Conservation (phyloP, 2,888 invertebrate genomes). For the Thecophora atra region DNA sequence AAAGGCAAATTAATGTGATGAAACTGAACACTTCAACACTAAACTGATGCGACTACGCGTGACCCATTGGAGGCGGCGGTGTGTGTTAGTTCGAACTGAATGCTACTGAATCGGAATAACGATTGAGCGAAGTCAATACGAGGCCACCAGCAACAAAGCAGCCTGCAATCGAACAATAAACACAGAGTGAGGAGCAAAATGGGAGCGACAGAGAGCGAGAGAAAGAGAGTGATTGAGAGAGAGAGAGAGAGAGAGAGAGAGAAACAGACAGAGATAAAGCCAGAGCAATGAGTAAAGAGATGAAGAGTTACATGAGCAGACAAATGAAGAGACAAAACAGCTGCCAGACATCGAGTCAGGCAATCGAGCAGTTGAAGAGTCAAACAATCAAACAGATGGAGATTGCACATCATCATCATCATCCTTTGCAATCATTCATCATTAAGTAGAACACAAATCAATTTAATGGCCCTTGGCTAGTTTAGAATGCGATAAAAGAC, state of each 20-base stretch:
- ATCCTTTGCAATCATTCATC: neutral
- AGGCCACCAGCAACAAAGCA: too few species aligned
- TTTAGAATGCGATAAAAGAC: neutral
- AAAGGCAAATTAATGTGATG: too few species aligned
- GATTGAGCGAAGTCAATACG: too few species aligned
- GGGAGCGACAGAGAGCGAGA: too few species aligned
- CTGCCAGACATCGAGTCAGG: neutral
- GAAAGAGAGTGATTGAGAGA: neutral
- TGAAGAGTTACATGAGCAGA: neutral
- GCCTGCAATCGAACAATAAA: too few species aligned
- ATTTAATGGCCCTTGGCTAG: slow-evolving; percentile 12
- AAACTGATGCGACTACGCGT: neutral
- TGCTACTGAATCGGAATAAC: too few species aligned
- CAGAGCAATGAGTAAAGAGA: neutral
- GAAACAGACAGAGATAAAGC: neutral
- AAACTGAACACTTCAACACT: too few species aligned
- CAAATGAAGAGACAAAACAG: neutral
- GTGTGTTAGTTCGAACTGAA: neutral
- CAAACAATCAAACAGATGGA: neutral
- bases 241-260: neutral
- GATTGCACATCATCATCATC: slow-evolving; percentile 4
- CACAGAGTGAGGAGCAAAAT: too few species aligned
- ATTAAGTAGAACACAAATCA: slow-evolving; percentile 7
- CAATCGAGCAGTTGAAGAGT: neutral
- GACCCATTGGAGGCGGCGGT: neutral